Evolutionary conservation across 64 coral and sea anemone species (phyloP), one percentile per base, ranked within the genome.

Genomic region (Montipora efflorescens): DNA sequence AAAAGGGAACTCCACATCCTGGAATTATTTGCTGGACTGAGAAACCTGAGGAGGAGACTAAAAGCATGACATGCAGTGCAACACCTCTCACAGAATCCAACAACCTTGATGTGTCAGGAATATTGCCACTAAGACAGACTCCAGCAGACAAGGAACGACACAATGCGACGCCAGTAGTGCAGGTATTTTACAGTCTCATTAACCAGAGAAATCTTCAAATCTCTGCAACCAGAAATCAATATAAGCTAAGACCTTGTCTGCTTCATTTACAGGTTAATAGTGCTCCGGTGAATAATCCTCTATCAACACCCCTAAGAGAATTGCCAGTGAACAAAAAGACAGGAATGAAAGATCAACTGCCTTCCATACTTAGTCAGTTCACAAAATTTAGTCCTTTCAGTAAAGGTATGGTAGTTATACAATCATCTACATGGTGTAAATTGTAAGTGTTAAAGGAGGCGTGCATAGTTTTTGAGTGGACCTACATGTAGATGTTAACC

Each of bases 291-390:
- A 86, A 48, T 49, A 10, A 49, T 53, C 48, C 49, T 43, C 53
- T 79, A 0, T n/a, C 87, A 66, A 93, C 92, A 48, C 92, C 92
- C 3, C 84, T 93, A 0, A 64, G 84, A 88, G 92, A 80, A 45
- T 43, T 73, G 73, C 50, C 92, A 7, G 46, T 81, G 2, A 93
- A 93, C 47, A 84, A 67, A 16, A 47, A 5, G 47, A 80, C 67
- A 15, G 43, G 21, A n/a, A 15, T 51, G 19, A 76, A 93, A 93
- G 68, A 79, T 77, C 45, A 66, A 19, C 47, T 62, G 72, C 51
- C 25, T 76, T 57, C 51, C 20, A 74, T 92, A 44, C 19, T 85
- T 47, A 46, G 16, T 45, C 68, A 83, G 67, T 18, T 79, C 14
- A 21, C 68, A 43, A 47, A 77, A 36, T 36, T 36, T 36, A 36